phyloP scores from a whole-genome alignment of 2,888 invertebrate genomes.

The Drosophila tanythrix region DNA sequence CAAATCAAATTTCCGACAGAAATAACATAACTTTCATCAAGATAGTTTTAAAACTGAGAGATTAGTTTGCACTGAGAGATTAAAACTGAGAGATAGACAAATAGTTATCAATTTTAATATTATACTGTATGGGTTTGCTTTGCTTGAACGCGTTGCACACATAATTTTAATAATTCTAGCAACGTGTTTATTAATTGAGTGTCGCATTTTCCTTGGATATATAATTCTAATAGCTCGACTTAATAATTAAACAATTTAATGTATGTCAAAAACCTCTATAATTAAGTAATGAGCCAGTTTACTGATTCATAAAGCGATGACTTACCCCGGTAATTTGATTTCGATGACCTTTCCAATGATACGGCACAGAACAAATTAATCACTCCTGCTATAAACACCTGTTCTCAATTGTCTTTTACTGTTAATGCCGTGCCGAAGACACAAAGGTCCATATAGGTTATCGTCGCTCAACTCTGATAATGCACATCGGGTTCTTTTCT shows the following conservation, averaged over 20 bases:
- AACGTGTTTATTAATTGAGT: background rate
- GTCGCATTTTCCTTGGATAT: background rate
- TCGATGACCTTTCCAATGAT: background rate
- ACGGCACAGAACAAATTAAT: background rate
- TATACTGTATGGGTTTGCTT: background rate
- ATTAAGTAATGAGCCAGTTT: background rate
- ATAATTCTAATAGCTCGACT: background rate
- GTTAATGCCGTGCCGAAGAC: conserved; percentile 3
- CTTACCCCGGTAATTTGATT: background rate
- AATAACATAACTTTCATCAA: background rate
- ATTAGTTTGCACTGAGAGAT: background rate
- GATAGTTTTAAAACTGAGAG: background rate
- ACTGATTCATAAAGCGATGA: background rate
- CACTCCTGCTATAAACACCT: conserved; percentile 12
- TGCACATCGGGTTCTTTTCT: conserved; percentile 9
- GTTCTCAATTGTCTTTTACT: conserved; percentile 10
- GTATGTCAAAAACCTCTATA: background rate
- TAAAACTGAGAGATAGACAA: background rate
- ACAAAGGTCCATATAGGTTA: conserved; percentile 47
- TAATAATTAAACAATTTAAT: background rate
- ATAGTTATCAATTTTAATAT: background rate
- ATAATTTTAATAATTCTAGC: background rate
- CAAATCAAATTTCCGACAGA: background rate
- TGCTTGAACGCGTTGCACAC: background rate
- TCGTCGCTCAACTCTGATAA: conserved; percentile 26